Percentiles rank a stretch among this genome's conserved stretches.
phyloP scores from a whole-genome alignment of 2,797 vertebrate genomes.

The Onychomys arenicola region DNA sequence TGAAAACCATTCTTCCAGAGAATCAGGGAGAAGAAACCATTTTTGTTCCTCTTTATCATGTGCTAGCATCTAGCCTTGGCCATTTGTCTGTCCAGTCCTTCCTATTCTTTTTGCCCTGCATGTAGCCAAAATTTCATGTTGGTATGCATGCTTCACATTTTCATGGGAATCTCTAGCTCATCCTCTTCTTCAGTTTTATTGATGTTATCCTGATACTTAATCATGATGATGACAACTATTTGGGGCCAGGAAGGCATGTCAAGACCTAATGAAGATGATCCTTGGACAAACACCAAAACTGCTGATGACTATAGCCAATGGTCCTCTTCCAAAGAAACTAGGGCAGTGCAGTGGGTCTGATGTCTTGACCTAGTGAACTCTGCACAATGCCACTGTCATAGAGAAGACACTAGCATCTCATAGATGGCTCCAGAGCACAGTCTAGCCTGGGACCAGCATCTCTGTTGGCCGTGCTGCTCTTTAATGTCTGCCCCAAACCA shows the following conservation, averaged over 20 bases:
- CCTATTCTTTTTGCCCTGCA: slow-evolving; percentile 52
- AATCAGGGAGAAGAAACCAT: background rate
- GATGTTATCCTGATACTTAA: slow-evolving; percentile 41
- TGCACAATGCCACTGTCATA: background rate
- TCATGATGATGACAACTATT: background rate
- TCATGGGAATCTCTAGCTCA: slow-evolving; percentile 25
- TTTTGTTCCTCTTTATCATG: slow-evolving; percentile 62
- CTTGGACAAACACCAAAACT: background rate
- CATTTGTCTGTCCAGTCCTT: background rate
- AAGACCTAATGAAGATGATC: background rate
- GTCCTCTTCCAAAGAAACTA: background rate
- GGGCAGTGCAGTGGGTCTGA: background rate
- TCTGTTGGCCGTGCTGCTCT: background rate
- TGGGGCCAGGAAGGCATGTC: background rate
- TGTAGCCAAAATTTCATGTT: slow-evolving; percentile 16
- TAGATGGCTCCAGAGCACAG: background rate
- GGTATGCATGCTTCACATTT: slow-evolving; percentile 33
- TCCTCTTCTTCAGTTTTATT: slow-evolving; percentile 46
- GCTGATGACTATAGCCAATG: background rate
- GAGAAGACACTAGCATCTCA: background rate
- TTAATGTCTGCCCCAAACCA: background rate
- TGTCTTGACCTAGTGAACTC: background rate
- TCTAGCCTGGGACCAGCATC: background rate
- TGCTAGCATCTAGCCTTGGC: slow-evolving; percentile 32
- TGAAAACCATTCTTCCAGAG: background rate